A percentile compares a stretch with the other conserved stretches of the same genome.
Evolutionary conservation across 2,797 vertebrate genomes (phyloP).

Genomic region (Acanthornis magna): DNA sequence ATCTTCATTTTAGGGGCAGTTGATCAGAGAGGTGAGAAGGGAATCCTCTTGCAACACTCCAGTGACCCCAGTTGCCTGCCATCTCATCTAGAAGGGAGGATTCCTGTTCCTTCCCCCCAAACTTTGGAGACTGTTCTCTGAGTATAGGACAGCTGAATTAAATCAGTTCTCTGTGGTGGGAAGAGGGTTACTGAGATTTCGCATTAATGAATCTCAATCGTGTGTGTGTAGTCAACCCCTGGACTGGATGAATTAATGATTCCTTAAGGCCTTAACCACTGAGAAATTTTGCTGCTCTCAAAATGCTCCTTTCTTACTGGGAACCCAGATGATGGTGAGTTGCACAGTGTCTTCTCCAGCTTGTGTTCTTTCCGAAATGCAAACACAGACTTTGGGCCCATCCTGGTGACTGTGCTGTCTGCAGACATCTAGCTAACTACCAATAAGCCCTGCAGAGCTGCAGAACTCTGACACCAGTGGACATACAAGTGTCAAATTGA

Average conservation of each 20-base stretch:
- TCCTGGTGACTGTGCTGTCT: neutral
- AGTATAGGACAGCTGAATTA: neutral
- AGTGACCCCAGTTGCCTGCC: neutral
- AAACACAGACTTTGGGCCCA: neutral
- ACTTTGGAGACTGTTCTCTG: neutral
- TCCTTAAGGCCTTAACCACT: neutral
- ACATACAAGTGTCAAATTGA: neutral
- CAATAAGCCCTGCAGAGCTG: neutral
- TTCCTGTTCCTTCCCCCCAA: neutral
- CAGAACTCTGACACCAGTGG: neutral
- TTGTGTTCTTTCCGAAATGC: neutral
- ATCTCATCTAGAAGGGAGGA: neutral
- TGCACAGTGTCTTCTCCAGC: neutral
- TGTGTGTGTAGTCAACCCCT: neutral
- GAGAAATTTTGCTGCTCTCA: neutral
- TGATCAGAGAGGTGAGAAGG: neutral
- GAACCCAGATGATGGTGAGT: neutral
- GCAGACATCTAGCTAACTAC: neutral
- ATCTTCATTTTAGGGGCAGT: neutral
- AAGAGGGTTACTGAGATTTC: neutral
- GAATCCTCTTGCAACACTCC: neutral
- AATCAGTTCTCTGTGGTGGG: neutral
- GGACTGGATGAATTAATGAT: neutral
- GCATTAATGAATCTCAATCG: fast-evolving
- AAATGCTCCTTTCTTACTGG: neutral